A percentile compares a stretch with the other conserved stretches of the same genome.
phyloP scores from a whole-genome alignment of 2,113 vertebrate genomes.

The Scophthalmus maximus region DNA sequence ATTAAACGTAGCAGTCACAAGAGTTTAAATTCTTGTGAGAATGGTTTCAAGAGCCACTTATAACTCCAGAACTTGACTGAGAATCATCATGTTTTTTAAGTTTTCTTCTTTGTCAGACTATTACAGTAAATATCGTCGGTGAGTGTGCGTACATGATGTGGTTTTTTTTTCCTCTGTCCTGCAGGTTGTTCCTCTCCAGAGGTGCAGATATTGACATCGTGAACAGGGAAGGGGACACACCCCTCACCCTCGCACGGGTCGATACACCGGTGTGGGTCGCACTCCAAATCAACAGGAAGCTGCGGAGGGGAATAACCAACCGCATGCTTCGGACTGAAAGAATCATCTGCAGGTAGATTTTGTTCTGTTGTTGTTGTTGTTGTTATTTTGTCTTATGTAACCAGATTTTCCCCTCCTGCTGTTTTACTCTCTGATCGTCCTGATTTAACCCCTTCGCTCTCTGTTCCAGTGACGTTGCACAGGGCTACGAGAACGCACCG shows the following conservation, averaged over 20 bases:
- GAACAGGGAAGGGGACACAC: conserved; percentile 92
- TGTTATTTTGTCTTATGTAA: no score
- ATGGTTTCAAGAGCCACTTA: no score
- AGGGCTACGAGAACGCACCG: conserved; percentile 92
- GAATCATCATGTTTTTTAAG: no score
- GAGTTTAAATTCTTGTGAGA: no score
- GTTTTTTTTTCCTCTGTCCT: not conserved
- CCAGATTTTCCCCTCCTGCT: not conserved
- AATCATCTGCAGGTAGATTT: conserved; percentile 89
- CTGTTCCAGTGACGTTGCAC: conserved; percentile 86
- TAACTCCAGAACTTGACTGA: no score
- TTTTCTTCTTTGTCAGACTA: not conserved
- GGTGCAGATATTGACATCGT: conserved; percentile 90
- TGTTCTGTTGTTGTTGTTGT: not conserved
- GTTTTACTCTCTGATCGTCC: not conserved
- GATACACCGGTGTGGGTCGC: conserved; percentile 92
- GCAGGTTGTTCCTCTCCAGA: conserved; percentile 90
- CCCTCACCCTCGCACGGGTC: conserved; percentile 85
- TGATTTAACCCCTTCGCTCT: not conserved
- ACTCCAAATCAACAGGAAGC: conserved; percentile 91
- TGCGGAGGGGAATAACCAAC: conserved; percentile 88
- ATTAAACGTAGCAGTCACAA: no score
- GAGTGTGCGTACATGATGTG: no score
- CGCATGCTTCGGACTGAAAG: conserved; percentile 88
- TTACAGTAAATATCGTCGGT: not conserved